Conservation (phyloP, 2,113 vertebrate species). For the Lophura nycthemera region DNA sequence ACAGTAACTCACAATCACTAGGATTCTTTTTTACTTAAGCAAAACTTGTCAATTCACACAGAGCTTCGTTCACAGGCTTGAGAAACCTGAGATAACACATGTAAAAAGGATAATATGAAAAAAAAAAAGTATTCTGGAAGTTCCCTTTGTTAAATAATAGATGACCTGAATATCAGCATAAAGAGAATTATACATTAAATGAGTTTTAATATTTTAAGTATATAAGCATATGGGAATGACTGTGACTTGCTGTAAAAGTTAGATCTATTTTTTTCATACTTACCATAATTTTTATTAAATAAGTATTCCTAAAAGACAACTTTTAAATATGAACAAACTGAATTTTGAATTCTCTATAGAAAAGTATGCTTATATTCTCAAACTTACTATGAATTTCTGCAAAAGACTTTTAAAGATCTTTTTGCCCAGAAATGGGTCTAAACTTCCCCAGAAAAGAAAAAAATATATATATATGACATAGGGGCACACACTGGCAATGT, state of each 20-base stretch:
- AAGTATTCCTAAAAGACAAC: background rate
- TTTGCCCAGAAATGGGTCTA: background rate
- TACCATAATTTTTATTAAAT: background rate
- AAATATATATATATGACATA: too few relatives aligned
- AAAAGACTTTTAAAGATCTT: background rate
- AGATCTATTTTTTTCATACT: background rate
- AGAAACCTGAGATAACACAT: background rate
- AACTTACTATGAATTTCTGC: background rate
- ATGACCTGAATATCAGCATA: background rate
- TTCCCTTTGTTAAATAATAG: background rate
- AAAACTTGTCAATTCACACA: constrained; percentile 22
- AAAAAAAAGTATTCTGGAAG: background rate
- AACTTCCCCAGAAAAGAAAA: too few relatives aligned
- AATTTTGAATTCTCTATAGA: background rate
- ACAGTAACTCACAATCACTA: background rate
- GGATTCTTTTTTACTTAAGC: constrained; percentile 21
- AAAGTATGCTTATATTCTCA: background rate
- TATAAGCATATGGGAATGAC: background rate
- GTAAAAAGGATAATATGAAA: background rate
- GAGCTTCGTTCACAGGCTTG: constrained; percentile 13
- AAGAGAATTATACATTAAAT: background rate
- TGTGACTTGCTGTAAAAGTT: background rate
- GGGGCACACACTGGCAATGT: too few relatives aligned
- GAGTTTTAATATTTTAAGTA: background rate
- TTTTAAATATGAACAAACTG: background rate